A percentile compares a stretch with the other conserved stretches of the same genome.
Conservation (phyloP, 2,797 vertebrate genomes). For the Merluccius polli region DNA sequence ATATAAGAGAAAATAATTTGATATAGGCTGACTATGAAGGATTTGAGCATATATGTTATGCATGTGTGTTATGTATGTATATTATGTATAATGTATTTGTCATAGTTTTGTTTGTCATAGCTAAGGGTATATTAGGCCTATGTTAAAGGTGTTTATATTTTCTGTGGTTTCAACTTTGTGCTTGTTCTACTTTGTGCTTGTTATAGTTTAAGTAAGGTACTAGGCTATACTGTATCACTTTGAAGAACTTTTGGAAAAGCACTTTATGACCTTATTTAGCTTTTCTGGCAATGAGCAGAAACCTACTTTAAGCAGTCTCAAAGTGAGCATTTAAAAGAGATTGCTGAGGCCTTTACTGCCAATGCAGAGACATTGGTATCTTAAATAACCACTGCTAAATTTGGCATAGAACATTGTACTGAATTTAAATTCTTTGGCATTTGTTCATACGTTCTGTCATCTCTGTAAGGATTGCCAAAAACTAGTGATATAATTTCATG, state of each 20-base stretch:
- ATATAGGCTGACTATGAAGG: not conserved
- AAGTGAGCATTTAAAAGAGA: not conserved
- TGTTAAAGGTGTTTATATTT: not conserved
- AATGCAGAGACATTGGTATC: conserved; percentile 1
- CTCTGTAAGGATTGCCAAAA: not conserved
- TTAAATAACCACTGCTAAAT: not conserved
- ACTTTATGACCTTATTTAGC: not conserved
- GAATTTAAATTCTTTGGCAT: not conserved
- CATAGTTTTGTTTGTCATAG: not conserved
- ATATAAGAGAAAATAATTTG: not conserved
- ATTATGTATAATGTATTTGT: not conserved
- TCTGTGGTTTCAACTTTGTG: not conserved
- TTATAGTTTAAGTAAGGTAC: conserved; percentile 1
- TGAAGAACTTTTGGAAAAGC: not conserved
- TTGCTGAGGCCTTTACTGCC: not conserved
- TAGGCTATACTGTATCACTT: not conserved
- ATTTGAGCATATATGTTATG: not conserved
- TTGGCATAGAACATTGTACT: not conserved
- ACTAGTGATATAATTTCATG: not conserved
- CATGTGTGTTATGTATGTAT: no score
- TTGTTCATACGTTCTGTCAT: not conserved
- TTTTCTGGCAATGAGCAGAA: not conserved
- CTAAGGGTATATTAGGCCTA: not conserved
- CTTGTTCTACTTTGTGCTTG: not conserved
- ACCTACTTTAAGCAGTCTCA: not conserved